Percentiles rank a stretch among this genome's conserved stretches.
phyloP scores from a whole-genome alignment of 2,888 invertebrate species.

The Caenorhabditis sulstoni region DNA sequence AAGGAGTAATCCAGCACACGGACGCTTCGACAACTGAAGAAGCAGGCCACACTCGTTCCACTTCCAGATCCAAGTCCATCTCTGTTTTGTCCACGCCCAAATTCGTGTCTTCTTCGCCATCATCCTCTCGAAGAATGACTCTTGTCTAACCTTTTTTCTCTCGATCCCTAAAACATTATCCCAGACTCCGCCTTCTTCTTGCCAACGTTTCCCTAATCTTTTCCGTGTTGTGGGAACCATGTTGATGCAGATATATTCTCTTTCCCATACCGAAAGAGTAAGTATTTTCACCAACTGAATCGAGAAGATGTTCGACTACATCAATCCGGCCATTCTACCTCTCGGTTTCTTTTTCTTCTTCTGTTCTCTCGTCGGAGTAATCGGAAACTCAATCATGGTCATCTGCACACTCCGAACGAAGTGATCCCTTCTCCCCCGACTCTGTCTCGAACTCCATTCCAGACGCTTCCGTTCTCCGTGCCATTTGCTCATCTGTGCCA shows the following conservation, averaged over 20 bases:
- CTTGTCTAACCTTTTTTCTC: constrained; percentile 17
- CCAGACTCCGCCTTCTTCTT: constrained; percentile 23
- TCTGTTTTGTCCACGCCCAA: constrained; percentile 12
- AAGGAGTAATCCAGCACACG: not conserved
- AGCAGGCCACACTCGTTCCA: not conserved
- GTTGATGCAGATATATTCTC: constrained; percentile 8
- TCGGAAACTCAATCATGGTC: constrained; percentile 60
- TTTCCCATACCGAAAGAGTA: not conserved
- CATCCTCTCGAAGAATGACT: constrained; percentile 40
- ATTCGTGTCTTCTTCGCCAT: constrained; percentile 7
- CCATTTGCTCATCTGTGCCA: constrained; percentile 59
- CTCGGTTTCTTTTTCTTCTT: constrained; percentile 63
- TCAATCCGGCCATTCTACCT: constrained; percentile 58
- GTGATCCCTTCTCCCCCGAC: constrained; percentile 11
- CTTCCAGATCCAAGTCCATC: constrained; percentile 23
- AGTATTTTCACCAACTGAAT: not conserved
- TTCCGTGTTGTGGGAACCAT: constrained; percentile 9
- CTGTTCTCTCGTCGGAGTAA: constrained; percentile 57
- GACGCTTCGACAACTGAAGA: constrained; percentile 39
- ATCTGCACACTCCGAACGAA: constrained; percentile 51
- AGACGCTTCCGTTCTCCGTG: constrained; percentile 61
- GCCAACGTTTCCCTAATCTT: not conserved
- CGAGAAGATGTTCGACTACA: constrained; percentile 56
- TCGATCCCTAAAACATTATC: not conserved
- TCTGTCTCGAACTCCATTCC: constrained; percentile 12